Percentiles rank a stretch among this genome's conserved stretches.
These are phyloP conservation scores for Coleophora flavipennella DNA, from an alignment of 2,888 invertebrate species.

Conservation along the genomic window DNA sequence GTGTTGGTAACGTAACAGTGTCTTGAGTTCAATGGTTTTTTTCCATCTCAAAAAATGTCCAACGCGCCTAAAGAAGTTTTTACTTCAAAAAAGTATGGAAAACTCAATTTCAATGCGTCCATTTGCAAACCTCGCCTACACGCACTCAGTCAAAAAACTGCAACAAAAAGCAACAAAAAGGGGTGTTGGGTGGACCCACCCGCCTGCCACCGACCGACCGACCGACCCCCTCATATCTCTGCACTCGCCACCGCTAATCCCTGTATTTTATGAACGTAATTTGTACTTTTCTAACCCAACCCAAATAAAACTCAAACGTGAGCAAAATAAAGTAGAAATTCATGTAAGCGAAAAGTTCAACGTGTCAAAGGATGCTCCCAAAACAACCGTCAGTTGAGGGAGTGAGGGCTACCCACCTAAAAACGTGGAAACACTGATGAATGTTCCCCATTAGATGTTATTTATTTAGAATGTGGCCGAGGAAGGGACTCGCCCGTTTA, in stretches of 20 bases:
- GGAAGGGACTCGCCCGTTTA: constrained; percentile 63
- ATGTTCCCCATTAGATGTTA: constrained; percentile 74
- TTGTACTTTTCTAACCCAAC: constrained; percentile 28
- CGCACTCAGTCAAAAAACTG: constrained; percentile 42
- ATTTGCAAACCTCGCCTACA: too few relatives aligned
- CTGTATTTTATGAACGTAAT: constrained; percentile 53
- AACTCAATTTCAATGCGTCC: too few relatives aligned
- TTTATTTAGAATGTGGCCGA: constrained; percentile 73
- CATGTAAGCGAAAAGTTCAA: constrained; percentile 15
- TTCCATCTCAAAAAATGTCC: too few relatives aligned
- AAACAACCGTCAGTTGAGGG: constrained; percentile 57
- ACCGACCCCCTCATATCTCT: constrained; percentile 53
- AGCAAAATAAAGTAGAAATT: constrained; percentile 21
- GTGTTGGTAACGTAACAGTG: too few relatives aligned
- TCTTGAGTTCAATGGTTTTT: too few relatives aligned
- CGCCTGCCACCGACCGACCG: constrained; percentile 39
- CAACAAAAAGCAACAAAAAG: constrained; percentile 58
- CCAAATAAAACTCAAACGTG: constrained; percentile 21
- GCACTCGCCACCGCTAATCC: constrained; percentile 67
- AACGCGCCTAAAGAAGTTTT: too few relatives aligned
- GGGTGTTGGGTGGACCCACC: constrained; percentile 51
- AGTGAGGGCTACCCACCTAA: constrained; percentile 63
- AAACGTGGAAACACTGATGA: constrained; percentile 73
- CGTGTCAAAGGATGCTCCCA: constrained; percentile 45
- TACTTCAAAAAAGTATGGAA: too few relatives aligned